Conservation (phyloP, 2,113 vertebrate genomes). For the Gadus macrocephalus region DNA sequence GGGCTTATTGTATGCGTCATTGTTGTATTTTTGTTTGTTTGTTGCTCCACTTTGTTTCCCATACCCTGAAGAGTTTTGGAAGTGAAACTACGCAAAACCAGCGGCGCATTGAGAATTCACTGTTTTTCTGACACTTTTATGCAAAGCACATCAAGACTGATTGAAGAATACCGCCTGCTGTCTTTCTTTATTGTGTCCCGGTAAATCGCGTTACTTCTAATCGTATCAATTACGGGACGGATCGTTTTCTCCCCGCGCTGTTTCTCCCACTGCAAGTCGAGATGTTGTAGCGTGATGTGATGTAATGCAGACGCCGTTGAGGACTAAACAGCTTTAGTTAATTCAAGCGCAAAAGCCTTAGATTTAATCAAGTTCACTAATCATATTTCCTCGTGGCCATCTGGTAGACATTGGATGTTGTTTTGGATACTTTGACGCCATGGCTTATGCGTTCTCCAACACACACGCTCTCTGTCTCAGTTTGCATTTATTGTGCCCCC, state of each 20-base stretch:
- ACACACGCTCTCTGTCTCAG: not conserved
- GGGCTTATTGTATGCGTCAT: too few relatives aligned
- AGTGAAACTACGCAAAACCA: too few relatives aligned
- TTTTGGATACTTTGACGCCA: constrained; percentile 52
- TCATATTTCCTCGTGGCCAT: constrained; percentile 45
- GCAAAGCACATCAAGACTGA: constrained; percentile 12
- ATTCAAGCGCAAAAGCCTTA: constrained; percentile 39
- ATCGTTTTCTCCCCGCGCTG: constrained; percentile 13
- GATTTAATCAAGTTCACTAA: constrained; percentile 48
- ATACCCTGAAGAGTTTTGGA: too few relatives aligned
- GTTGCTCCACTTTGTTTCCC: too few relatives aligned
- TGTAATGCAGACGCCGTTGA: constrained; percentile 29
- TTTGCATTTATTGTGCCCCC: not conserved
- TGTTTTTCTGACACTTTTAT: constrained; percentile 17
- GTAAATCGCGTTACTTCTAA: constrained; percentile 23
- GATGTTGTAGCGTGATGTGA: constrained; percentile 23
- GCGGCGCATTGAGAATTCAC: too few relatives aligned
- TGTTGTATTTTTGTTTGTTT: too few relatives aligned
- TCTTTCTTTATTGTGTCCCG: constrained; percentile 27
- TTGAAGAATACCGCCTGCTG: not conserved
- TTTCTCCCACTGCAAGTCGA: constrained; percentile 6
- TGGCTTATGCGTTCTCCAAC: constrained; percentile 32
- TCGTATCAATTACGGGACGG: constrained; percentile 27
- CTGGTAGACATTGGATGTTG: constrained; percentile 57
- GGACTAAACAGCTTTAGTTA: constrained; percentile 39